Evolutionary conservation across 2,888 invertebrate genomes (phyloP), one percentile per base, ranked within the genome.

Genomic region (Biston stratarius): DNA sequence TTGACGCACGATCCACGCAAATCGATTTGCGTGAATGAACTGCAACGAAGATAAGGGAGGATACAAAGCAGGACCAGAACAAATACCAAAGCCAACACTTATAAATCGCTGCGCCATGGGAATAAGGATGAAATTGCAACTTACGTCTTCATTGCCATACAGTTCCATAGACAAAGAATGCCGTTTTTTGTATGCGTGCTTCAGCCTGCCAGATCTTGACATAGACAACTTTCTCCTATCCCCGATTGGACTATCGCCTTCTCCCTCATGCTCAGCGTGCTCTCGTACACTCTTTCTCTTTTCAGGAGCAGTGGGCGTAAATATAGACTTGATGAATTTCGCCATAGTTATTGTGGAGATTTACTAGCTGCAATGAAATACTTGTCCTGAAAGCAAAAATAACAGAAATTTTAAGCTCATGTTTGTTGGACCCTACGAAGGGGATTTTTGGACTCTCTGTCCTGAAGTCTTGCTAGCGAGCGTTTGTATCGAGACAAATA

Each of bases 131-230:
- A 38, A 56, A 14, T 0, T 14, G 24, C 24, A 24, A 76, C 88
- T 83, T 71, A 94, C 94, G 74, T 88, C 70, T 6, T 81, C 89
- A 75, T 15, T 52, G n/a, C 94, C 95, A 79, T 94, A 95, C 42
- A 95, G 82, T 66, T 95, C 95, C 64, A 94, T 81, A 67, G 91
- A 89, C 51, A 95, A 84, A 0, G 94, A 91, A 71, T 94, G 92
- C 34, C 95, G 85, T 72, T 94, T 94, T 80, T 93, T 94, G 68
- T 94, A 93, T 11, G 94, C 91, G 73, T 95, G 95, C 78, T 90
- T 94, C 88, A 95, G 93, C 73, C 95, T 88, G 5, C 95, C 95
- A 42, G 95, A 95, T 67, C 95, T 85, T 0, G 95, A 95, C 73
- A 95, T 95, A n/a, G 95, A 95, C 68, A 94, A 76, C 71, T 92